phyloP scores from a whole-genome alignment of 2,797 vertebrate species.

The Natrix natrix region DNA sequence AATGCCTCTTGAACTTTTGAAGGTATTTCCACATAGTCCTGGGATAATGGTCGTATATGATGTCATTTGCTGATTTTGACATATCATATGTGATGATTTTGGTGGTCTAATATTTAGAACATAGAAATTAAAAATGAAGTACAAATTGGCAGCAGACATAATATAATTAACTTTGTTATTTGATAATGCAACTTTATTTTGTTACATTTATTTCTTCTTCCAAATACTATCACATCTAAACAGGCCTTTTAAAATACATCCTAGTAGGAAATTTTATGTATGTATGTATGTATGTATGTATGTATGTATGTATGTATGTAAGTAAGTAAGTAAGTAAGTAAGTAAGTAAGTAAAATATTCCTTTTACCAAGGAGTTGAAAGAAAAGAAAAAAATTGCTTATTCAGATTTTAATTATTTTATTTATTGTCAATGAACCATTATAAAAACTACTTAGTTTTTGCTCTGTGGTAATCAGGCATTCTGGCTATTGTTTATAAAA shows the following conservation, averaged over 20 bases:
- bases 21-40: neutral
- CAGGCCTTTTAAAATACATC: neutral
- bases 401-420: conserved; percentile 58
- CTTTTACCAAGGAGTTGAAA: neutral
- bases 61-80: neutral
- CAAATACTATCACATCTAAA: neutral
- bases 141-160: neutral
- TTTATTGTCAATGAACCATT: conserved; percentile 68
- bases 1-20: neutral
- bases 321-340: too few relatives aligned
- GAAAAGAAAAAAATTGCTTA: conserved; percentile 57
- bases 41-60: neutral
- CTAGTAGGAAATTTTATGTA: conserved; percentile 11
- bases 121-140: neutral
- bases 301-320: too few relatives aligned
- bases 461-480: conserved; percentile 58
- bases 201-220: neutral
- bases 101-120: neutral
- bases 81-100: neutral
- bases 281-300: too few relatives aligned
- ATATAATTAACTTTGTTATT: neutral
- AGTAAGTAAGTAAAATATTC: neutral
- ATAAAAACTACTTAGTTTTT: conserved; percentile 51
- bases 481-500: conserved; percentile 48
- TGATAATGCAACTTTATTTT: neutral